Evolutionary conservation across 2,888 invertebrate species (phyloP).

Genomic region (Torymus auratus): DNA sequence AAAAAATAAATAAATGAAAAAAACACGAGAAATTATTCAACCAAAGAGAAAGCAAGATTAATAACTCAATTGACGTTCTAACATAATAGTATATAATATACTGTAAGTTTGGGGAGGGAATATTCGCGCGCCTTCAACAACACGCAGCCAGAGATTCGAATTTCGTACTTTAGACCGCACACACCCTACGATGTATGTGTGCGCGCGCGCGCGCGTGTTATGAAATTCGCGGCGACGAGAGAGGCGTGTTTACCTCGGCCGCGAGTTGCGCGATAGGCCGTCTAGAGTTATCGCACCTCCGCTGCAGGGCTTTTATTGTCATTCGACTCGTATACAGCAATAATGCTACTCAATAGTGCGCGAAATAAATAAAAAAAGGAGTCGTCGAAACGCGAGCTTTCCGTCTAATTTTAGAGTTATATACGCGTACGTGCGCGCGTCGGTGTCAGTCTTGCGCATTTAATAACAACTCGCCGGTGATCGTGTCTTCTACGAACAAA

Average conservation of each 20-base stretch:
- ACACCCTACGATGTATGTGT: no score
- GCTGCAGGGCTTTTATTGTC: slow-evolving; percentile 58
- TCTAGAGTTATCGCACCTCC: slow-evolving; percentile 61
- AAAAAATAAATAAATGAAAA: slow-evolving; percentile 38
- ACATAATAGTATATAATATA: slow-evolving; percentile 28
- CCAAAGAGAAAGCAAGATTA: not conserved
- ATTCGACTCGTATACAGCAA: slow-evolving; percentile 61
- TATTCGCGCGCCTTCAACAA: slow-evolving; percentile 33
- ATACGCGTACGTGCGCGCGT: slow-evolving; percentile 28
- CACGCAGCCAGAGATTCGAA: slow-evolving; percentile 43
- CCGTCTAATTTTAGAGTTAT: slow-evolving; percentile 54
- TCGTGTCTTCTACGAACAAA: no score
- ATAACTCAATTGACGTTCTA: slow-evolving; percentile 10
- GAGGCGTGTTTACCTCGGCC: slow-evolving; percentile 61
- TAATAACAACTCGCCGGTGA: not conserved
- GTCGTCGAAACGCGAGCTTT: slow-evolving; percentile 58
- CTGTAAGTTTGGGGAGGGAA: slow-evolving; percentile 21
- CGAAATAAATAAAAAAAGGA: slow-evolving; percentile 32
- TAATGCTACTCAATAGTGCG: slow-evolving; percentile 55
- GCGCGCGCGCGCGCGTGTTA: slow-evolving; percentile 49
- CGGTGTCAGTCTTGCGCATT: slow-evolving; percentile 23
- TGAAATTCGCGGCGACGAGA: slow-evolving; percentile 58
- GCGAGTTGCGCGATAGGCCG: slow-evolving; percentile 69
- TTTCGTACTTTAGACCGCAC: slow-evolving; percentile 43
- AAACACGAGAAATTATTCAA: slow-evolving; percentile 52